Conservation (phyloP, 2,888 invertebrate genomes). For the Drosophila neutralis region DNA sequence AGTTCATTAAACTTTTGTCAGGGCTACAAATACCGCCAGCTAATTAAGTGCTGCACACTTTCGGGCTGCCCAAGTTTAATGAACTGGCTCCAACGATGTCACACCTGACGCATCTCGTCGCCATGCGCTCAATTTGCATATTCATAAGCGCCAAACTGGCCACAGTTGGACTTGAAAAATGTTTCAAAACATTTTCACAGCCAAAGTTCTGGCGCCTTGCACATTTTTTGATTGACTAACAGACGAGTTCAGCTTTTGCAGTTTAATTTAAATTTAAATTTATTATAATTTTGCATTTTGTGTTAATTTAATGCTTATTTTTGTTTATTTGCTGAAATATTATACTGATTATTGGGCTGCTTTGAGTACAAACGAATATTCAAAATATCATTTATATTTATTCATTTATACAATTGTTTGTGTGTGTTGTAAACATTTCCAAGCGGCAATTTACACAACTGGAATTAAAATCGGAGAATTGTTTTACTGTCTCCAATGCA, state of each 20-base stretch:
- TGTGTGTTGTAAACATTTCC: too few relatives aligned
- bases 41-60: conserved; percentile 71
- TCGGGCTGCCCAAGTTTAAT: conserved; percentile 58
- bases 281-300: conserved; percentile 17
- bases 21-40: conserved; percentile 29
- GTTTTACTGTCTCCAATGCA: background rate
- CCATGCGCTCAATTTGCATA: conserved; percentile 63
- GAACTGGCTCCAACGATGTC: conserved; percentile 48
- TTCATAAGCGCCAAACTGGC: conserved; percentile 41
- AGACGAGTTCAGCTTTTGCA: conserved; percentile 15
- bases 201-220: conserved; percentile 42
- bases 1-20: conserved; percentile 65
- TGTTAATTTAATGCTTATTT: background rate
- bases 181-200: conserved; percentile 37
- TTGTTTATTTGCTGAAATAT: background rate
- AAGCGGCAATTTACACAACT: too few relatives aligned
- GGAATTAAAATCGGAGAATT: too few relatives aligned
- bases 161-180: background rate
- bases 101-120: conserved; percentile 57
- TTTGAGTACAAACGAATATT: background rate
- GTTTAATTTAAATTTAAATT: conserved; percentile 15
- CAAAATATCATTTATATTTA: background rate
- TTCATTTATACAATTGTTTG: too few relatives aligned
- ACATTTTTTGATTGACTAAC: conserved; percentile 50
- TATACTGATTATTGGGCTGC: background rate